phyloP scores from a whole-genome alignment of 2,888 invertebrate genomes.

The Micoletzkya japonica region DNA sequence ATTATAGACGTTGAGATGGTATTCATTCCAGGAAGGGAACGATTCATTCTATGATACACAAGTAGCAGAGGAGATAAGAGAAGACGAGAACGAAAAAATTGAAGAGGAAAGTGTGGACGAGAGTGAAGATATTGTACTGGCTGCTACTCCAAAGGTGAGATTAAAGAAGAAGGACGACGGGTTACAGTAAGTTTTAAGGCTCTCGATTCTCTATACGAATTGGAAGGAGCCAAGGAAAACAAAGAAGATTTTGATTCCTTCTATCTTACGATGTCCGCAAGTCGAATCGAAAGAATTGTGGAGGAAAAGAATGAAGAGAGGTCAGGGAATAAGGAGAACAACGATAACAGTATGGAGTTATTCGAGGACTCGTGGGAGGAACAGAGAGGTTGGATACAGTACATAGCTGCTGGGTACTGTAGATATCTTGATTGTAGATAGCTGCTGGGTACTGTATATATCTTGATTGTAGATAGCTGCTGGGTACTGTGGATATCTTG shows the following conservation, averaged over 20 bases:
- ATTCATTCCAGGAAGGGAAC: background rate
- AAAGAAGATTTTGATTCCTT: background rate
- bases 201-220: too few relatives aligned
- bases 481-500: too few relatives aligned
- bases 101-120: constrained; percentile 20
- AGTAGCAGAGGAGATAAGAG: constrained; percentile 3
- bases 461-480: too few relatives aligned
- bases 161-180: constrained; percentile 15
- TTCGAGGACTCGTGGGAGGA: constrained; percentile 21
- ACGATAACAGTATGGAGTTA: constrained; percentile 11
- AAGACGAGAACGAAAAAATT: constrained; percentile 18
- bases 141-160: too few relatives aligned
- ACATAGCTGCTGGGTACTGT: too few relatives aligned
- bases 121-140: too few relatives aligned
- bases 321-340: constrained; percentile 5
- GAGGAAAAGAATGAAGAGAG: constrained; percentile 5
- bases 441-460: too few relatives aligned
- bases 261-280: background rate
- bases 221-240: too few relatives aligned
- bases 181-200: background rate
- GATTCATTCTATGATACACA: constrained; percentile 13
- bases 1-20: background rate
- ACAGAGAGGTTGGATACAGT: too few relatives aligned
- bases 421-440: too few relatives aligned
- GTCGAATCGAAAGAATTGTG: background rate